phyloP scores from a whole-genome alignment of 2,113 vertebrate genomes.

The Leptocoma aspasia region DNA sequence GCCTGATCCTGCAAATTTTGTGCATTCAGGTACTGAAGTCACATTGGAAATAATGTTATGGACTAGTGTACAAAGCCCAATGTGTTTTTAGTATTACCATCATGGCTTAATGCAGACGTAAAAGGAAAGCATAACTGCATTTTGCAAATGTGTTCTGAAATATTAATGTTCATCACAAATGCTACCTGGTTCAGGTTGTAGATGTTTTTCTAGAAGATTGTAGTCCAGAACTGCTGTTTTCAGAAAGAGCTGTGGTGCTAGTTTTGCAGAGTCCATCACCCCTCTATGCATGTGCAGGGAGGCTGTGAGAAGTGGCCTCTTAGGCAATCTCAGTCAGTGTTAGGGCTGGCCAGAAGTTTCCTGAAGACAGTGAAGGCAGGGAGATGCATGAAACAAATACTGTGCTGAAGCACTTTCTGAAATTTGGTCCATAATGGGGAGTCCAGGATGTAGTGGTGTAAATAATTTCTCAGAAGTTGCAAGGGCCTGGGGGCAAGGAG shows the following conservation, averaged over 20 bases:
- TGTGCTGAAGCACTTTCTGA: not conserved
- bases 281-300: accelerated
- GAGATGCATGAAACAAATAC: not conserved
- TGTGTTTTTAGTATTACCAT: not conserved
- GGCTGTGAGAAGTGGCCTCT: accelerated
- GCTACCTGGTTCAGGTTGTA: not conserved
- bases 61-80: accelerated
- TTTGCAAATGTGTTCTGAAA: constrained; percentile 10
- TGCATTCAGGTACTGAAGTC: not conserved
- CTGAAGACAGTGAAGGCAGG: not conserved
- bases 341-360: not conserved
- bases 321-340: accelerated
- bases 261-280: not conserved
- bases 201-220: not conserved
- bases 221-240: not conserved
- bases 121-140: not conserved
- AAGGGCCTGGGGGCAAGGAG: not conserved
- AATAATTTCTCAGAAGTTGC: not conserved
- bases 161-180: not conserved
- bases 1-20: not conserved
- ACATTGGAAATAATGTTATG: not conserved
- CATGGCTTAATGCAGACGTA: not conserved
- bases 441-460: not conserved
- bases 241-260: accelerated
- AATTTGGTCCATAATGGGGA: not conserved